A percentile compares a stretch with the other conserved stretches of the same genome.
phyloP scores from a whole-genome alignment of 2,888 invertebrate genomes.

The Polydrusus cervinus region DNA sequence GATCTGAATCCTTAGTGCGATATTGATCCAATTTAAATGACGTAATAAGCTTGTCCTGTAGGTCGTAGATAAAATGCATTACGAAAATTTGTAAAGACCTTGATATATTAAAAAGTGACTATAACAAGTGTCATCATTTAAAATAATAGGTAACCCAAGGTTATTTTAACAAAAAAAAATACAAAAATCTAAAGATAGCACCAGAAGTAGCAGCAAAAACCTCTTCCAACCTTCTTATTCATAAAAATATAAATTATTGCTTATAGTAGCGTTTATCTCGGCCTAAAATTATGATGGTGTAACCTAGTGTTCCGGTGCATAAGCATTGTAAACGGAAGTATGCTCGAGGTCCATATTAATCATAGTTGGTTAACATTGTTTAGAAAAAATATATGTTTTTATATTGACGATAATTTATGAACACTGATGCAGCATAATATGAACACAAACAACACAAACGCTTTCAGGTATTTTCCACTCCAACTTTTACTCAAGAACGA shows the following conservation, averaged over 20 bases:
- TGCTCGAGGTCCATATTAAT: conserved; percentile 51
- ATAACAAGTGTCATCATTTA: too few species aligned
- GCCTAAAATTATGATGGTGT: conserved; percentile 57
- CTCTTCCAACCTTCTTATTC: conserved; percentile 6
- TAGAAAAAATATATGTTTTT: background rate
- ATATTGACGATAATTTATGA: too few species aligned
- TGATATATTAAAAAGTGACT: too few species aligned
- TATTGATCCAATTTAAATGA: too few species aligned
- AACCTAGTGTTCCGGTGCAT: conserved; percentile 57
- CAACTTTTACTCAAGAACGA: too few species aligned
- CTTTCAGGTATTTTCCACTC: too few species aligned
- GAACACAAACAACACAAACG: too few species aligned
- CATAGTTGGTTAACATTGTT: conserved; percentile 28
- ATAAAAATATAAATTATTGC: conserved; percentile 23
- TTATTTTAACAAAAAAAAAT: background rate
- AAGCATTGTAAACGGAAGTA: conserved; percentile 54
- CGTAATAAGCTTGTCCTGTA: too few species aligned
- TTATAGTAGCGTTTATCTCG: conserved; percentile 33
- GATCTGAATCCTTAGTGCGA: too few species aligned
- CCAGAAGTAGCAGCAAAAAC: background rate
- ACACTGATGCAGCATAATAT: too few species aligned
- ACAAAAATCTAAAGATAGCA: background rate
- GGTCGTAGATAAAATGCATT: too few species aligned
- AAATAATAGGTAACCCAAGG: background rate
- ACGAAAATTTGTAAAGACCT: too few species aligned